phyloP scores from a whole-genome alignment of 2,113 vertebrate species.

The Myiopsitta monachus region DNA sequence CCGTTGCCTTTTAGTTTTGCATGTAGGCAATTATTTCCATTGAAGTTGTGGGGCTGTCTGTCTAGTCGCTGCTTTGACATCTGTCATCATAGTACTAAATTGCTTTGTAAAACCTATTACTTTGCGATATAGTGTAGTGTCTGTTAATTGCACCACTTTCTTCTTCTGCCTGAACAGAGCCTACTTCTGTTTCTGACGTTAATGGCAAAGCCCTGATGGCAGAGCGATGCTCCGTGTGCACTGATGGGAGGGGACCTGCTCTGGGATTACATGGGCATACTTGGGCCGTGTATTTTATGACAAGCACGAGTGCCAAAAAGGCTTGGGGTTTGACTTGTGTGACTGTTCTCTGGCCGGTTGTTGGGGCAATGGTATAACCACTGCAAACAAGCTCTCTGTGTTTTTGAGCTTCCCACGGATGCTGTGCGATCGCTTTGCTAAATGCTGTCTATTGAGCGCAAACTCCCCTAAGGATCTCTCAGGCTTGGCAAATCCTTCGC shows the following conservation, averaged over 20 bases:
- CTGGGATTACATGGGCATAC: background rate
- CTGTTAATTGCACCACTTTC: conserved; percentile 14
- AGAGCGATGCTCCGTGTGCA: background rate
- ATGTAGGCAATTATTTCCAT: background rate
- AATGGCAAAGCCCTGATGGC: background rate
- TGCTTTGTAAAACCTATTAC: conserved; percentile 29
- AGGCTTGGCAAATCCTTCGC: background rate
- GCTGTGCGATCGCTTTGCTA: conserved; percentile 8
- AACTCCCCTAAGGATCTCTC: conserved; percentile 6
- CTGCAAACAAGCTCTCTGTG: background rate
- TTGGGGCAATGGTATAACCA: background rate
- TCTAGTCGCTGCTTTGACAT: background rate
- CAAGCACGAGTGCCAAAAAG: background rate
- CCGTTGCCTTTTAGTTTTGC: background rate
- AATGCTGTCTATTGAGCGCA: conserved; percentile 55
- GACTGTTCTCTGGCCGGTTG: conserved; percentile 39
- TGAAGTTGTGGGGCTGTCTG: background rate
- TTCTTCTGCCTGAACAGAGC: conserved; percentile 26
- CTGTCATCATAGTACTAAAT: background rate
- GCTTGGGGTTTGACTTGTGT: conserved; percentile 31
- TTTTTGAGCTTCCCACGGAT: conserved; percentile 32
- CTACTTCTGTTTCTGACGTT: background rate
- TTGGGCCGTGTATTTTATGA: background rate
- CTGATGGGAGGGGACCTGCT: background rate
- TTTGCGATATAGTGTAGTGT: background rate